Evolutionary conservation across 92 coral and sea anemone genomes (phyloP), one percentile per base, ranked within the genome.

Genomic region (Heliopora coerulea): DNA sequence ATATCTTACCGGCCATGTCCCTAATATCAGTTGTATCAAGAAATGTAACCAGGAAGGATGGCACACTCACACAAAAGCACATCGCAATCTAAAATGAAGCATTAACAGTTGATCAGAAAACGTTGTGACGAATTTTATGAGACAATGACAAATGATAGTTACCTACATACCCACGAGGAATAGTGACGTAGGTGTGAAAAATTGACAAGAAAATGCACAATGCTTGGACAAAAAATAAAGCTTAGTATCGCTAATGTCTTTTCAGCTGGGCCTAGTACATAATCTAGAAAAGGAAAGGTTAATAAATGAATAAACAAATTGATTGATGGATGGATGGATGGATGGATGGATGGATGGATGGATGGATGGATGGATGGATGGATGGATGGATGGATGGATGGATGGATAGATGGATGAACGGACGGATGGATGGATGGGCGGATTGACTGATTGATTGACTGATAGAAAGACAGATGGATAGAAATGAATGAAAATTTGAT

Each of bases 1-100:
- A n/a, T n/a, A 12, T 52, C 77, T 70, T 54, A 70, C 77, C 77
- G 28, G 63, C 77, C 32, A 54, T n/a, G 30, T 70, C 77, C 13
- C 77, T 52, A 1, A 70, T 57, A 70, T 70, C 77, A 54, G 63
- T 7, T 9, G 77, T 70, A 49, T 70, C 77, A 18, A 70, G 63
- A 19, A 70, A 70, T 1, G 77, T 70, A 4, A 70, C 52, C 2
- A 70, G 64, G 35, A 54, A 70, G 0, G 41, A 32, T 14, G 77
- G 77, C 21, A 33, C 63, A 37, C 49, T 18, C 30, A 52, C 21
- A 32, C 49, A 54, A 52, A 70, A 70, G 11, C 37, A 70, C 23
- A 50, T 25, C 14, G 77, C 56, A 49, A 70, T 39, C 77, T 70
- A 54, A 48, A 1, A 19, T n/a, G 30, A 21, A 21, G 30, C 62